phyloP scores from a whole-genome alignment of 2,888 invertebrate species.

The Erebia ligea region DNA sequence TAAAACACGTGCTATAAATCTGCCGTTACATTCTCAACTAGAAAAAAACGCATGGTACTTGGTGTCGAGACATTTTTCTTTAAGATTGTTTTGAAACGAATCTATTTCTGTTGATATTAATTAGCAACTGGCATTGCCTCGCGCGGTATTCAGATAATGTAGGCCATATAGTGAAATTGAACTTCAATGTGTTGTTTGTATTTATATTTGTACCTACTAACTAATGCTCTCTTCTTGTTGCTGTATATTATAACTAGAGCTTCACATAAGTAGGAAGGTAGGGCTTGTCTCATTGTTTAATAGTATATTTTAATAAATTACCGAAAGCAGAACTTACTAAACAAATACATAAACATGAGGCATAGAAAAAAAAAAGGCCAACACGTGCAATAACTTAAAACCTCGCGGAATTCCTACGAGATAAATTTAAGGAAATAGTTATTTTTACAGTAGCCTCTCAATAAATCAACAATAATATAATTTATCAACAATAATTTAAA shows the following conservation, averaged over 20 bases:
- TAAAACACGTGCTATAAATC: background rate
- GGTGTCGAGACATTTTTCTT: constrained; percentile 18
- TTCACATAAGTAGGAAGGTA: background rate
- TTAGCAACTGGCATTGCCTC: constrained; percentile 24
- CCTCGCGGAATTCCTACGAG: no score
- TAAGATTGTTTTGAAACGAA: constrained; percentile 24
- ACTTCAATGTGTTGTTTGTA: constrained; percentile 21
- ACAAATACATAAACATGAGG: no score
- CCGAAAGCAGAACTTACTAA: no score
- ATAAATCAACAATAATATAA: no score
- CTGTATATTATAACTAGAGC: constrained; percentile 11
- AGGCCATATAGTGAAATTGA: constrained; percentile 24
- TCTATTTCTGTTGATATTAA: constrained; percentile 28
- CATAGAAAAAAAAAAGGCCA: no score
- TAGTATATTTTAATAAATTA: background rate
- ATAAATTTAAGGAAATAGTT: no score
- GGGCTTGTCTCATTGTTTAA: background rate
- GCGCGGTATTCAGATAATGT: constrained; percentile 22
- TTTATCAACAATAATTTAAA: no score
- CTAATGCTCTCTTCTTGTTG: background rate
- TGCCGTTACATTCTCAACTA: background rate
- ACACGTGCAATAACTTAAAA: no score
- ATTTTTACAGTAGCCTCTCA: no score
- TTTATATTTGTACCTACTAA: constrained; percentile 6
- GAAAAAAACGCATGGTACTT: background rate